Base-by-base conservation (phyloP, 2,113 vertebrate species). In the Alethe castanea region DNA sequence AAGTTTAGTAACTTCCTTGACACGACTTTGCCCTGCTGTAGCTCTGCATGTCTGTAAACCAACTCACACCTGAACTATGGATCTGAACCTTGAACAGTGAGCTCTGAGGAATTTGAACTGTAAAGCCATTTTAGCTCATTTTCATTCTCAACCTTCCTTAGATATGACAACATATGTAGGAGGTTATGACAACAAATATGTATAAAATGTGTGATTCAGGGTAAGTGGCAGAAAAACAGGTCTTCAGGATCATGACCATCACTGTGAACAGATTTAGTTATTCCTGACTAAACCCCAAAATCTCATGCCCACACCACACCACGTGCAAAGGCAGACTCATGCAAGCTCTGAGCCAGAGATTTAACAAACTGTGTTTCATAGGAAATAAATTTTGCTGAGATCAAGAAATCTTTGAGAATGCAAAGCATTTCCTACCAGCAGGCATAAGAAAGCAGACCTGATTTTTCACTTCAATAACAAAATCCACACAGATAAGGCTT, bases 401-500 rank as follows among this genome's bases (percentile, higher is more conserved):
- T 62, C 54, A 60, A 62, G 57, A 64, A 80, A 88, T 36, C 36
- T 66, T 18, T 17, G 40, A 84, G 61, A 81, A 92, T 8, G 28
- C 0, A 2, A 81, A 81, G 33, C 40, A 38, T 25, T 79, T 88
- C 84, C 73, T 60, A 71, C 48, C 69, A 61, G n/a, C n/a, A 91
- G 52, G 69, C 86, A 64, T 7, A 50, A 89, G 45, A 79, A 85
- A 79, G 20, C 45, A 93, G 93, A 87, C 38, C 48, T 31, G 50
- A 80, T 70, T 90, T 92, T 83, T 86, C 69, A 92, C 52, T 78
- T 86, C 76, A 90, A 47, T 76, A 48, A 72, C 71, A 92, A 69
- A 94, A 94, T n/a, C 81, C 79, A 93, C 81, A 73, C 50, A 92
- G 82, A 93, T 74, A 86, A 86, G 81, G 77, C 35, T 88, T 88